Evolutionary conservation across 2,797 vertebrate genomes (phyloP), one percentile per base, ranked within the genome.

Genomic region (Pelochelys cantorii): DNA sequence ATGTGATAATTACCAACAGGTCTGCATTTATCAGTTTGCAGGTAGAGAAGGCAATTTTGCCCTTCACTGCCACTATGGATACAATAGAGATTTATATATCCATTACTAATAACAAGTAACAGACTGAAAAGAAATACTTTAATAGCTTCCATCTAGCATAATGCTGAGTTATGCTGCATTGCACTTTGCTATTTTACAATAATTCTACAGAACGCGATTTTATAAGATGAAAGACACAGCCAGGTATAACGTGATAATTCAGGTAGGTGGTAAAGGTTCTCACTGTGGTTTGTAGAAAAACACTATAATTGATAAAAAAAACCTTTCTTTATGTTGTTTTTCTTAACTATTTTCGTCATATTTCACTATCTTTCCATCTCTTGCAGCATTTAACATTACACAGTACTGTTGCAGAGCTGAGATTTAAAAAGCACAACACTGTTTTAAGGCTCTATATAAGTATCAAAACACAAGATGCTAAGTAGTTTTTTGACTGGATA

Each of bases 81-180:
- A 10, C 37, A 34, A n/a, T 0, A 81, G 20, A 85, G 54, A 80
- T 88, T 48, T 23, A 11, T 2, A 31, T 9, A 54, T 31, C 53
- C 34, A n/a, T 5, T 79, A 12, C 62, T 34, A 91, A 82, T 10
- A 29, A 7, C 74, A 85, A 27, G 27, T 86, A 81, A 84, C 23
- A 86, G 34, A 0, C 2, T 1, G 1, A 60, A 84, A 89, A 86
- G 0, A 86, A 89, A 89, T 25, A 37, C 1, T 1, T 10, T n/a
- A 56, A 1, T 31, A 53, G 31, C 53, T 54, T 29, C 78, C 65
- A 1, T 7, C 25, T 80, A 89, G 27, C 27, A 5, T 0, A 48
- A 54, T 7, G 1, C 1, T 1, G 1, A 18, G 1, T 82, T 52
- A 25, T 3, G 13, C 74, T 56, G 20, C 54, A 48, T 0, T 74